Evolutionary conservation across 1,140 invertebrate species (phyloP).

Genomic region (Hyposmocoma kahamanoa): DNA sequence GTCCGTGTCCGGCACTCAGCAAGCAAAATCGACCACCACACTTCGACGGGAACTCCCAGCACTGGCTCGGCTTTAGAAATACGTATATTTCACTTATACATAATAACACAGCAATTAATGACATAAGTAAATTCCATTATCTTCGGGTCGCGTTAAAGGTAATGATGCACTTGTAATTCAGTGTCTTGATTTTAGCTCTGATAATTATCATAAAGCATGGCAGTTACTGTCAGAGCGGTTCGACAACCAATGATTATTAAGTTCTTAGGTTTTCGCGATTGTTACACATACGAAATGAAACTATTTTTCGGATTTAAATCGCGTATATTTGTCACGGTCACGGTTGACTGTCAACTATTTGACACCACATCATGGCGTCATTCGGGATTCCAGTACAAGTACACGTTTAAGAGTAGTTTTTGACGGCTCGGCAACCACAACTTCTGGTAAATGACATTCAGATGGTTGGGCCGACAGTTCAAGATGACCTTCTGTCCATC

Average conservation of each 20-base stretch:
- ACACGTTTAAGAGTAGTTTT: slow-evolving; percentile 32
- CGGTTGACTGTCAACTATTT: slow-evolving; percentile 11
- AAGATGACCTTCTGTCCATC: slow-evolving; percentile 25
- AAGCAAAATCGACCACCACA: slow-evolving; percentile 11
- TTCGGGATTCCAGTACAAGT: slow-evolving; percentile 18
- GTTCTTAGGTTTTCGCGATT: no score
- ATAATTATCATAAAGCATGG: slow-evolving; percentile 13
- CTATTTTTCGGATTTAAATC: no score
- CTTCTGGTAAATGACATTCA: slow-evolving; percentile 20
- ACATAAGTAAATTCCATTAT: slow-evolving; percentile 16
- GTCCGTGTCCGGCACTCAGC: no score
- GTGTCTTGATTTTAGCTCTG: slow-evolving; percentile 7
- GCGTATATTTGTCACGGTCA: no score
- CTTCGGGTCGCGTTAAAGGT: slow-evolving; percentile 10
- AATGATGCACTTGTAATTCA: slow-evolving; percentile 9
- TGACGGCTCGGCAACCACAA: slow-evolving; percentile 18
- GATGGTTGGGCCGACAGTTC: slow-evolving; percentile 30
- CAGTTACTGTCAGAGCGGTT: slow-evolving; percentile 10
- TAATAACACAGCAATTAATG: slow-evolving; percentile 6
- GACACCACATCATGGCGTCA: slow-evolving; percentile 43
- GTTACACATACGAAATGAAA: no score
- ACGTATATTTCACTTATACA: slow-evolving; percentile 4
- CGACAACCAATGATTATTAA: slow-evolving; percentile 9
- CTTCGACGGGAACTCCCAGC: slow-evolving; percentile 9
- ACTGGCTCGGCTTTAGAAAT: slow-evolving; percentile 3